Percentiles rank a stretch among this genome's conserved stretches.
These are phyloP conservation scores for Ips typographus DNA, from an alignment of 1,140 invertebrate genomes.

Conservation along the genomic window DNA sequence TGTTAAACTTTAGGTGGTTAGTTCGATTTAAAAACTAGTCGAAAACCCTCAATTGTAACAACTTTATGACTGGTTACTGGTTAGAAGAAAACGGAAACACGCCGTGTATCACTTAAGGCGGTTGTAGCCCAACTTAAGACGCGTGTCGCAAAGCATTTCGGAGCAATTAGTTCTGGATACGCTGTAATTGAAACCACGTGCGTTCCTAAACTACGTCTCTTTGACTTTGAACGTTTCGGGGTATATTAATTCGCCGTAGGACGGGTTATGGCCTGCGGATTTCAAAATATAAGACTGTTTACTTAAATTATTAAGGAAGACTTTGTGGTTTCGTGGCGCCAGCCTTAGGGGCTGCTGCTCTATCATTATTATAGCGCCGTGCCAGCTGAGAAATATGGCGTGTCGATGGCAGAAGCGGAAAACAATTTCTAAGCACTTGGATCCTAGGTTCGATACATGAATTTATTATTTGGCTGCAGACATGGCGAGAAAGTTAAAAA, in stretches of 20 bases:
- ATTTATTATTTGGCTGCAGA: no score
- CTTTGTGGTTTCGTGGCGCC: slow-evolving; percentile 4
- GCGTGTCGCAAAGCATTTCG: slow-evolving; percentile 24
- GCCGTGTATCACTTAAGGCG: slow-evolving; percentile 26
- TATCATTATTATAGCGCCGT: no score
- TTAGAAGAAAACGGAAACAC: slow-evolving; percentile 24
- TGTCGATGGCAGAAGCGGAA: no score
- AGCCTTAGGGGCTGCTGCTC: background rate
- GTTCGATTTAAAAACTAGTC: background rate
- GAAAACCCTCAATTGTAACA: background rate
- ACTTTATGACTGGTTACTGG: background rate
- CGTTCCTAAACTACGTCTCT: slow-evolving; percentile 12
- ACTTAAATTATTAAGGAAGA: slow-evolving; percentile 26
- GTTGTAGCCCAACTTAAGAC: slow-evolving; percentile 30
- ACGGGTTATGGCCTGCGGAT: slow-evolving; percentile 21
- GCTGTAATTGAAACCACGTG: slow-evolving; percentile 29
- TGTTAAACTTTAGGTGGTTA: slow-evolving; percentile 9
- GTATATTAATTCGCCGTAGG: slow-evolving; percentile 23
- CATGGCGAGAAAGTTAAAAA: no score
- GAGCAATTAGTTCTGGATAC: slow-evolving; percentile 28
- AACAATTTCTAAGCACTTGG: no score
- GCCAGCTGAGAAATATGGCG: no score
- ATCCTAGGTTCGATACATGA: no score
- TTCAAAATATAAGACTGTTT: slow-evolving; percentile 25
- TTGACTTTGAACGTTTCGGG: slow-evolving; percentile 19